Conservation (phyloP, 2,113 vertebrate genomes). For the Coptodon bakossiorum region DNA sequence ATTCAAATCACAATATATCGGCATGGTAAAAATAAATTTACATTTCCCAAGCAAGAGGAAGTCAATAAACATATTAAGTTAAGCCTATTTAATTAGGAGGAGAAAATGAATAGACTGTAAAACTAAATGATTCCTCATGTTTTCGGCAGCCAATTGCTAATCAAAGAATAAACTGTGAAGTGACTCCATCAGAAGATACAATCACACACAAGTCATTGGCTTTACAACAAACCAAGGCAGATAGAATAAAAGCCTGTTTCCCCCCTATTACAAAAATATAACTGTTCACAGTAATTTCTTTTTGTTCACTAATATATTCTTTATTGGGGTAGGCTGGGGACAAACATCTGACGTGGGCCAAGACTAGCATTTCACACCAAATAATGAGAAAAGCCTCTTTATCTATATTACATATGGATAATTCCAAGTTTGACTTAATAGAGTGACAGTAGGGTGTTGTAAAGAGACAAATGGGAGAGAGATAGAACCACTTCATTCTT, state of each 20-base stretch:
- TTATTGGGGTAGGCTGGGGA: background rate
- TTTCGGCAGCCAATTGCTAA: background rate
- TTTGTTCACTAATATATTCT: background rate
- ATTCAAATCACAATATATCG: slow-evolving; percentile 31
- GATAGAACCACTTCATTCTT: background rate
- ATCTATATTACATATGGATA: background rate
- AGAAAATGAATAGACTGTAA: slow-evolving; percentile 11
- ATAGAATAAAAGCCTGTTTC: background rate
- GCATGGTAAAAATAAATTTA: slow-evolving; percentile 14
- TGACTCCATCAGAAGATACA: background rate
- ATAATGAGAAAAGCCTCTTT: background rate
- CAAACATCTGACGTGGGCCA: background rate
- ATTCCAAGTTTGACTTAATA: background rate
- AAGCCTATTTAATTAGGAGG: slow-evolving; percentile 33
- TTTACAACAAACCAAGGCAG: background rate
- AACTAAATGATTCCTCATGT: background rate
- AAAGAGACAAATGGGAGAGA: background rate
- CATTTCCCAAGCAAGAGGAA: background rate
- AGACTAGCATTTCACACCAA: background rate
- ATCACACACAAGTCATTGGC: background rate
- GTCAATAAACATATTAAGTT: slow-evolving; percentile 25
- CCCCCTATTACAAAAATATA: background rate
- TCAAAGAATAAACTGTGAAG: background rate
- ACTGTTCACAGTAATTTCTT: background rate
- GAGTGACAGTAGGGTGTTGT: background rate